Evolutionary conservation across 1,140 invertebrate genomes (phyloP).

Genomic region (Asobara japonica): DNA sequence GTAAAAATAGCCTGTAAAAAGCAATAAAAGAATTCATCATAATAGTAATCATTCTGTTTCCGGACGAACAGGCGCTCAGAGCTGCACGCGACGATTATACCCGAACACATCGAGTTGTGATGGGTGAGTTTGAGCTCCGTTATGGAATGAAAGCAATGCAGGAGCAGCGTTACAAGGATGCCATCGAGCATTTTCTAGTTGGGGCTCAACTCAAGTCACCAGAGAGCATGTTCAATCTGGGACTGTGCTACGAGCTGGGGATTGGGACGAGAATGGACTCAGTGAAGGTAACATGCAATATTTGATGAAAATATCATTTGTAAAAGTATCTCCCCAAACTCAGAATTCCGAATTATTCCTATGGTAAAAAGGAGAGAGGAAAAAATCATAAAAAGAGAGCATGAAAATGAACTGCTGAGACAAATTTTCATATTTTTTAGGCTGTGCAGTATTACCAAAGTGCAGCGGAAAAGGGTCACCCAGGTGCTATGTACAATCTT

Average conservation of each 20-base stretch:
- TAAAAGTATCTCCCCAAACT: too few relatives aligned
- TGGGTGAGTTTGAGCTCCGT: constrained; percentile 59
- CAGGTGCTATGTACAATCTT: constrained; percentile 72
- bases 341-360: too few relatives aligned
- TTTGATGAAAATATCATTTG: constrained; percentile 11
- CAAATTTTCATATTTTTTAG: constrained; percentile 54
- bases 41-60: too few relatives aligned
- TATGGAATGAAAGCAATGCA: constrained; percentile 58
- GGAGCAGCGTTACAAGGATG: constrained; percentile 55
- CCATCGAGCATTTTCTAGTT: constrained; percentile 61
- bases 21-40: too few relatives aligned
- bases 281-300: constrained; percentile 60
- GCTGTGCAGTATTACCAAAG: constrained; percentile 70
- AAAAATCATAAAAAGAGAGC: too few relatives aligned
- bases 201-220: constrained; percentile 69
- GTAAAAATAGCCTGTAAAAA: too few relatives aligned
- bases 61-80: constrained; percentile 50
- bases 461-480: constrained; percentile 70
- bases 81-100: constrained; percentile 49
- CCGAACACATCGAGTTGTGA: constrained; percentile 44
- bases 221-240: constrained; percentile 72
- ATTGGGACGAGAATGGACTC: constrained; percentile 70
- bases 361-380: too few relatives aligned
- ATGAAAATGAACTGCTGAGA: too few relatives aligned
- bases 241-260: constrained; percentile 72